Evolutionary conservation across 2,113 vertebrate species (phyloP).

Genomic region (Xiphophorus maculatus): DNA sequence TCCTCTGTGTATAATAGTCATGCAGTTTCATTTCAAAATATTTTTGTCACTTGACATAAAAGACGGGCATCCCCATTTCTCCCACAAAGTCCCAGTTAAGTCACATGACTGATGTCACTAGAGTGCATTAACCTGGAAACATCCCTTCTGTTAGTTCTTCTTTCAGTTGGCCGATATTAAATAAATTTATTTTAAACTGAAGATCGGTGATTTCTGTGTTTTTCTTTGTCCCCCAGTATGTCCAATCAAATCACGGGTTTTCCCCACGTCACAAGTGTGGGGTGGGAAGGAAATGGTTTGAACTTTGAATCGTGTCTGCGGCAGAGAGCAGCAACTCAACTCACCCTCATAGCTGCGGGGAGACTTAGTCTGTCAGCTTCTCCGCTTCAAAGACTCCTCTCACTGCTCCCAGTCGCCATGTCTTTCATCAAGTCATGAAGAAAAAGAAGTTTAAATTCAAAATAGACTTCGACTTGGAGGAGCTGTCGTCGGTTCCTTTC

Average conservation of each 20-base stretch:
- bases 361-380: not conserved
- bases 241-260: slow-evolving; percentile 50
- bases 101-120: not conserved
- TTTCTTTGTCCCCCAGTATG: not conserved
- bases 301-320: slow-evolving; percentile 42
- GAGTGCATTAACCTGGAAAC: not conserved
- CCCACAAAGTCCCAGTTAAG: not conserved
- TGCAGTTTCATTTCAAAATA: too few species aligned
- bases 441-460: slow-evolving; percentile 96
- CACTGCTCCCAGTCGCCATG: slow-evolving; percentile 55
- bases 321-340: slow-evolving; percentile 30
- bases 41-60: not conserved
- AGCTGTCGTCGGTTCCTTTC: slow-evolving; percentile 91
- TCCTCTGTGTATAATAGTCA: too few species aligned
- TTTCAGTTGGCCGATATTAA: not conserved
- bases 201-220: too few species aligned
- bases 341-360: not conserved
- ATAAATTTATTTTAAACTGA: not conserved
- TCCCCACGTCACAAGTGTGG: slow-evolving; percentile 15
- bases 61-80: not conserved
- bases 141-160: not conserved
- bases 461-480: slow-evolving; percentile 91
- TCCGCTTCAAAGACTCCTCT: not conserved
- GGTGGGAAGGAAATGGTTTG: slow-evolving; percentile 47
- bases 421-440: slow-evolving; percentile 89